Conservation (phyloP, 2,888 invertebrate species). For the Germaria angustata region DNA sequence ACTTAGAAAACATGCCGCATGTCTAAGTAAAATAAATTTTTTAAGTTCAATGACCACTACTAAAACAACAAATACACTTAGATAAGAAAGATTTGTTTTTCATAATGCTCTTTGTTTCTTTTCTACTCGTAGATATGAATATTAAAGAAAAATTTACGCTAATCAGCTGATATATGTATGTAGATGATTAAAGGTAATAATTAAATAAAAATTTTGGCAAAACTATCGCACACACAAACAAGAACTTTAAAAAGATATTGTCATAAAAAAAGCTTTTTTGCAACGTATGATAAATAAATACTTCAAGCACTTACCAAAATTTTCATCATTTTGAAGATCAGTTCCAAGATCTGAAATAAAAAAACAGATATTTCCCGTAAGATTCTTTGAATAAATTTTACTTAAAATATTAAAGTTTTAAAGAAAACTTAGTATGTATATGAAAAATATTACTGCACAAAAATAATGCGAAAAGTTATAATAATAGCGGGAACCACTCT, state of each 20-base stretch:
- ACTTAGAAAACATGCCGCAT: neutral
- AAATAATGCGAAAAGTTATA: too few relatives aligned
- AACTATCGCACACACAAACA: too few relatives aligned
- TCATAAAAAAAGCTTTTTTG: too few relatives aligned
- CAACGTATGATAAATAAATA: too few relatives aligned
- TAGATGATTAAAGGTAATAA: too few relatives aligned
- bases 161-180: neutral
- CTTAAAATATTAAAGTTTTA: too few relatives aligned
- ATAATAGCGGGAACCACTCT: too few relatives aligned
- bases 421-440: too few relatives aligned
- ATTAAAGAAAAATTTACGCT: neutral
- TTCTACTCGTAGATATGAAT: neutral
- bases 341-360: neutral
- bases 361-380: neutral
- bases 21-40: neutral
- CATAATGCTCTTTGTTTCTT: conserved; percentile 1
- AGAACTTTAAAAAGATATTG: too few relatives aligned
- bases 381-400: too few relatives aligned
- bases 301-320: neutral
- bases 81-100: conserved; percentile 23
- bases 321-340: neutral
- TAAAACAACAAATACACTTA: neutral
- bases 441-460: too few relatives aligned
- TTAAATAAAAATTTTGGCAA: too few relatives aligned
- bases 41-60: conserved; percentile 20